Evolutionary conservation across 2,888 invertebrate genomes (phyloP).

Genomic region (Xestia xanthographa): DNA sequence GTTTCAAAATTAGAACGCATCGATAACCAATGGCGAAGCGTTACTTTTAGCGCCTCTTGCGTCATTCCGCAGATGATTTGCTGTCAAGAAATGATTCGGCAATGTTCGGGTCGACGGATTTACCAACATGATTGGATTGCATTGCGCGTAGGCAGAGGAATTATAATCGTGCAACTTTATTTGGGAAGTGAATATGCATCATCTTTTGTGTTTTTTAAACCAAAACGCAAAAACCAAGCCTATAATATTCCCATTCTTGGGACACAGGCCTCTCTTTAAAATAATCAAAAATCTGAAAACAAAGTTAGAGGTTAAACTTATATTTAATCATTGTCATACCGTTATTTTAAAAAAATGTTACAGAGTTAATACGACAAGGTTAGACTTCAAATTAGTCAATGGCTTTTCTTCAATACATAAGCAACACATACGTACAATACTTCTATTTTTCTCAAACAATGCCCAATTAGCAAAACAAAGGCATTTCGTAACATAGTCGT

Average conservation of each 20-base stretch:
- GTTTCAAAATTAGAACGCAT: slow-evolving; percentile 62
- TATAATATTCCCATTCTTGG: neutral
- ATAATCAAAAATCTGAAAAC: neutral
- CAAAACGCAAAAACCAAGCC: neutral
- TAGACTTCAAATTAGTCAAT: neutral
- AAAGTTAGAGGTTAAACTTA: neutral
- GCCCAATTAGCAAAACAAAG: slow-evolving; percentile 49
- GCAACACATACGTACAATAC: slow-evolving; percentile 17
- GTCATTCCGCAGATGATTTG: slow-evolving; percentile 52
- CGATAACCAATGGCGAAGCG: slow-evolving; percentile 42
- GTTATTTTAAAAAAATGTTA: neutral
- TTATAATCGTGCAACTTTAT: slow-evolving; percentile 24
- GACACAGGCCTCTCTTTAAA: neutral
- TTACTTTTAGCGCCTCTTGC: slow-evolving; percentile 58
- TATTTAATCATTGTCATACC: neutral
- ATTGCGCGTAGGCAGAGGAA: slow-evolving; percentile 47
- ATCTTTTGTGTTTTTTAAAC: neutral
- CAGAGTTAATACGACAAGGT: slow-evolving; percentile 10
- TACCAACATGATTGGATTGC: slow-evolving; percentile 24
- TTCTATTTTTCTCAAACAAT: slow-evolving; percentile 23
- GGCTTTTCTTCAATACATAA: slow-evolving; percentile 4
- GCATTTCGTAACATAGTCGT: slow-evolving; percentile 17
- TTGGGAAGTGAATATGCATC: slow-evolving; percentile 17
- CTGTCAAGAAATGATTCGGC: slow-evolving; percentile 36
- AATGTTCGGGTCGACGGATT: slow-evolving; percentile 29